Evolutionary conservation across 2,888 invertebrate species (phyloP).

Genomic region (Lapara coniferarum): DNA sequence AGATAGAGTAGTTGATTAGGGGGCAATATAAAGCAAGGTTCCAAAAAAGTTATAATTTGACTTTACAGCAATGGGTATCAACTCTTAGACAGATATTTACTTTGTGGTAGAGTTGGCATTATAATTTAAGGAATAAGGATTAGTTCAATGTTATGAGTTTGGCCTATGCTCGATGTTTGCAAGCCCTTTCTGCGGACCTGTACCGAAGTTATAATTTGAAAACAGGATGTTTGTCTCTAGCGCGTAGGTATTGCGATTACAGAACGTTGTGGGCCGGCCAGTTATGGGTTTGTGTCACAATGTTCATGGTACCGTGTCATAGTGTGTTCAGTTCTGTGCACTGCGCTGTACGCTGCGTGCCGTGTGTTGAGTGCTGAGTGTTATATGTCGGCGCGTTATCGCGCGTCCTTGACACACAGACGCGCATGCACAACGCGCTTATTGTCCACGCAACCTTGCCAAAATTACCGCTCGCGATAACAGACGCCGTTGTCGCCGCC

Average conservation of each 20-base stretch:
- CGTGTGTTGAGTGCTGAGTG: constrained; percentile 13
- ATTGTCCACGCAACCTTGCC: constrained; percentile 81
- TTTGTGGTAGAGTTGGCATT: too few relatives aligned
- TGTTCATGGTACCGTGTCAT: constrained; percentile 1
- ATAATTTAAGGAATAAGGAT: too few relatives aligned
- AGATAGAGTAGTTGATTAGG: background rate
- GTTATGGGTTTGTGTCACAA: constrained; percentile 14
- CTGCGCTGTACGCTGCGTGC: constrained; percentile 9
- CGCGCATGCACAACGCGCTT: constrained; percentile 76
- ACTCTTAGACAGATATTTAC: too few relatives aligned
- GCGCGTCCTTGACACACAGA: constrained; percentile 82
- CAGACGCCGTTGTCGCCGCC: constrained; percentile 57
- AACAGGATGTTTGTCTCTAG: constrained; percentile 20
- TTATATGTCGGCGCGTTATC: constrained; percentile 64
- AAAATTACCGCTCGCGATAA: constrained; percentile 73
- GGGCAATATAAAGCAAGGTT: background rate
- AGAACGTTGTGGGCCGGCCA: constrained; percentile 1
- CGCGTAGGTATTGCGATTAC: constrained; percentile 4
- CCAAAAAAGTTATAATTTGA: too few relatives aligned
- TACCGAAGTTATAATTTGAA: background rate
- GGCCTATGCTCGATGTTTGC: background rate
- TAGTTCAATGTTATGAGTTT: too few relatives aligned
- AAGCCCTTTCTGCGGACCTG: background rate
- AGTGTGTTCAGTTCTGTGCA: background rate
- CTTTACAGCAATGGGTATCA: too few relatives aligned